Evolutionary conservation across 2,797 vertebrate genomes (phyloP).

Genomic region (Sternarchorhynchus goeldii): DNA sequence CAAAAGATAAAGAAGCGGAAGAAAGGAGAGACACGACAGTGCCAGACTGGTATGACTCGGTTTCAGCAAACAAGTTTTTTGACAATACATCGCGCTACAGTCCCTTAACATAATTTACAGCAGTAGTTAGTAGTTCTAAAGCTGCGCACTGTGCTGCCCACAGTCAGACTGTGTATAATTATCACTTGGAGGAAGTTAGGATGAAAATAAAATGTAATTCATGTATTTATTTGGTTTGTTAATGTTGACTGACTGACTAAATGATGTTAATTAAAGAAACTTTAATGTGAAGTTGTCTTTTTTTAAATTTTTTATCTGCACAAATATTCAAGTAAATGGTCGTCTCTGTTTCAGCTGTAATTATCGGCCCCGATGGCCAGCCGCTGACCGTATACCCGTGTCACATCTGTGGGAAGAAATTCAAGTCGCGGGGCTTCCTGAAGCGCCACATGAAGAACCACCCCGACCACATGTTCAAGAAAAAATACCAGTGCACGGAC

Average conservation of each 20-base stretch:
- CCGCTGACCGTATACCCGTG: conserved; percentile 89
- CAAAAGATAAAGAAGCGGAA: conserved; percentile 93
- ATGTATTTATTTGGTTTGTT: too few relatives aligned
- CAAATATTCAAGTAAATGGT: conserved; percentile 52
- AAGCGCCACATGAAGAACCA: conserved; percentile 93
- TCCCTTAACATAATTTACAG: too few relatives aligned
- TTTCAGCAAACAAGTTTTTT: conserved; percentile 9
- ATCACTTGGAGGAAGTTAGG: too few relatives aligned
- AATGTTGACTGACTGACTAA: too few relatives aligned
- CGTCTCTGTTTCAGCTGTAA: conserved; percentile 78
- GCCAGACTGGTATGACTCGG: conserved; percentile 87
- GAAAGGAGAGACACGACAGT: conserved; percentile 92
- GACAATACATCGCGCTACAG: too few relatives aligned
- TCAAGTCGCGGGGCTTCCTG: conserved; percentile 87
- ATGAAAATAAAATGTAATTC: too few relatives aligned
- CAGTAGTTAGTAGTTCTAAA: too few relatives aligned
- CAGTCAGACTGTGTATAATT: too few relatives aligned
- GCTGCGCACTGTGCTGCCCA: too few relatives aligned
- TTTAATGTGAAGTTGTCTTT: too few relatives aligned
- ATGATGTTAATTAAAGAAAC: too few relatives aligned
- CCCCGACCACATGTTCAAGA: conserved; percentile 87
- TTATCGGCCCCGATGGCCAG: conserved; percentile 89
- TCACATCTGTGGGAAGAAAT: conserved; percentile 90
- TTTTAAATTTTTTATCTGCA: not conserved
- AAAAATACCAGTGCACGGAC: conserved; percentile 90